Conservation (phyloP, 2,888 invertebrate species). For the Philopedon plagiatum region DNA sequence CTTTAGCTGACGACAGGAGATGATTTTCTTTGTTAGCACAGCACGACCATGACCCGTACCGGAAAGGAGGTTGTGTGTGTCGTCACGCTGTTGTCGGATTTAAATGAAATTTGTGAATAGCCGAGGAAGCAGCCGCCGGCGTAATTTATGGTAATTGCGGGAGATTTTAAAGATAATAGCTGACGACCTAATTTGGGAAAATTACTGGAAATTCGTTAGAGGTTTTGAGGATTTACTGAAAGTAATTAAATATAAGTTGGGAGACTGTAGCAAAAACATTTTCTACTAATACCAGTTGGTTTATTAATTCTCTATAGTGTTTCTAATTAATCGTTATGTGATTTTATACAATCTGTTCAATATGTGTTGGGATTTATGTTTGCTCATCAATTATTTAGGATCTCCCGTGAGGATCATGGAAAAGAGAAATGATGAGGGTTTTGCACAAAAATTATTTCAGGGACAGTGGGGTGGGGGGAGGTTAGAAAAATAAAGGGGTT, state of each 20-base stretch:
- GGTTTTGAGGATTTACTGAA: slow-evolving; percentile 2
- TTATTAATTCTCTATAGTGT: neutral
- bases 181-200: slow-evolving; percentile 17
- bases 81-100: slow-evolving; percentile 27
- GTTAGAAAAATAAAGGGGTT: too few relatives aligned
- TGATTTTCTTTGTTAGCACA: slow-evolving; percentile 61
- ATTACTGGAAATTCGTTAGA: slow-evolving; percentile 10
- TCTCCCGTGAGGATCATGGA: too few relatives aligned
- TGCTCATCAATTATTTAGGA: too few relatives aligned
- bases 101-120: slow-evolving; percentile 31
- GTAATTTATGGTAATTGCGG: slow-evolving; percentile 34
- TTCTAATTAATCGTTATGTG: neutral
- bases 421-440: too few relatives aligned
- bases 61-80: slow-evolving; percentile 30
- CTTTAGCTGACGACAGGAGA: slow-evolving; percentile 55
- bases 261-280: neutral
- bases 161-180: slow-evolving; percentile 26
- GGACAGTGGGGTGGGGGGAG: too few relatives aligned
- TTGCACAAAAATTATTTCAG: too few relatives aligned
- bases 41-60: slow-evolving; percentile 54
- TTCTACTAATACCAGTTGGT: neutral
- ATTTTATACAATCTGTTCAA: too few relatives aligned
- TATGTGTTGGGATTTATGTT: too few relatives aligned
- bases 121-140: slow-evolving; percentile 32
- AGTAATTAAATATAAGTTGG: neutral